Percentiles rank a stretch among this genome's conserved stretches.
Conservation (phyloP, 2,888 invertebrate genomes). For the Corbicula japonica region DNA sequence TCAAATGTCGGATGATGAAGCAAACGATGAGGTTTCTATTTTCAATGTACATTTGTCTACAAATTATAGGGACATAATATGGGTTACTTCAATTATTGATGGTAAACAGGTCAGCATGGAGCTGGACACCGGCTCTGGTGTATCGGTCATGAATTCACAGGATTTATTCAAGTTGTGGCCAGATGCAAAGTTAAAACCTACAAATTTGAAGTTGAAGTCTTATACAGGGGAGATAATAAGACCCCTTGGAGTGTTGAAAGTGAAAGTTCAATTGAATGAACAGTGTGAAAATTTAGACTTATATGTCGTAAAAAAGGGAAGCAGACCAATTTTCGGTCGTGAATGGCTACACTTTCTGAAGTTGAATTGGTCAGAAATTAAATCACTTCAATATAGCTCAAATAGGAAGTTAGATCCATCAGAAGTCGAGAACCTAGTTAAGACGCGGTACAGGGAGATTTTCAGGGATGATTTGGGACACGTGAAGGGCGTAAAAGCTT, state of each 20-base stretch:
- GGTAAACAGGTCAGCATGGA: constrained; percentile 51
- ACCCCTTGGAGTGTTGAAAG: constrained; percentile 30
- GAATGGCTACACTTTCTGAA: constrained; percentile 51
- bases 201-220: constrained; percentile 41
- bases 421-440: neutral
- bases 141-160: constrained; percentile 48
- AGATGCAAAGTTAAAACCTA: neutral
- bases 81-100: constrained; percentile 43
- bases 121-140: constrained; percentile 65
- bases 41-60: neutral
- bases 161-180: constrained; percentile 9
- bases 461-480: neutral
- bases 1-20: neutral
- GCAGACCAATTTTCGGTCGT: constrained; percentile 54
- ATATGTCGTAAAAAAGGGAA: constrained; percentile 49
- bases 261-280: constrained; percentile 34
- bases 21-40: neutral
- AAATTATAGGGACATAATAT: constrained; percentile 6
- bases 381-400: constrained; percentile 11
- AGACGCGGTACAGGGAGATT: neutral
- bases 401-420: neutral
- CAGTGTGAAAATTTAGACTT: constrained; percentile 26
- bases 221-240: constrained; percentile 49
- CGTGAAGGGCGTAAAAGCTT: constrained; percentile 28
- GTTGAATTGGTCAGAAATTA: constrained; percentile 43